Evolutionary conservation across 2,113 vertebrate species (phyloP).

Genomic region (Salvator merianae): DNA sequence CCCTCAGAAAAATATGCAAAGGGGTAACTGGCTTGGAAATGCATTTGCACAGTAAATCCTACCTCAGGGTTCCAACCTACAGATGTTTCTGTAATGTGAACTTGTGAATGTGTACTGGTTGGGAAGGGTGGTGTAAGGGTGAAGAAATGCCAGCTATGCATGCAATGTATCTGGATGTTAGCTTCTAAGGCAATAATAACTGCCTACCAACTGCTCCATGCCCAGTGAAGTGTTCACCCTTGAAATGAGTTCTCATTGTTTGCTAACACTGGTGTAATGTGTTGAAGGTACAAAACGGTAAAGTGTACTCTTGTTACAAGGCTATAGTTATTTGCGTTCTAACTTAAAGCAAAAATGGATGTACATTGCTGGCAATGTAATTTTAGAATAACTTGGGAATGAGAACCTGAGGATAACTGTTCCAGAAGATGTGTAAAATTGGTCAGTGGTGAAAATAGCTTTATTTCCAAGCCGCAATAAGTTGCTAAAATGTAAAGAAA

Average conservation of each 20-base stretch:
- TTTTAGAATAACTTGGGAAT: slow-evolving; percentile 52
- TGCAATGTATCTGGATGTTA: slow-evolving; percentile 70
- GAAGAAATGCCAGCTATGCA: slow-evolving; percentile 67
- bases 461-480: slow-evolving; percentile 59
- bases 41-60: slow-evolving; percentile 72
- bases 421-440: slow-evolving; percentile 47
- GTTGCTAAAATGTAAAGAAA: slow-evolving; percentile 60
- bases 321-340: slow-evolving; percentile 40
- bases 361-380: slow-evolving; percentile 47
- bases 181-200: slow-evolving; percentile 60
- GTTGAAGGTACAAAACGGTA: slow-evolving; percentile 47
- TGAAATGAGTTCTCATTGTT: slow-evolving; percentile 24
- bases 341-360: slow-evolving; percentile 45
- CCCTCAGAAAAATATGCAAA: slow-evolving; percentile 98
- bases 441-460: slow-evolving; percentile 74
- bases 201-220: slow-evolving; percentile 45
- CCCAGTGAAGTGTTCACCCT: slow-evolving; percentile 55
- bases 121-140: slow-evolving; percentile 59
- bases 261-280: slow-evolving; percentile 39
- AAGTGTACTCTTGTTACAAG: slow-evolving; percentile 37
- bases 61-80: slow-evolving; percentile 70
- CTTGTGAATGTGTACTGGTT: slow-evolving; percentile 71
- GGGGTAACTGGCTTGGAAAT: slow-evolving; percentile 93
- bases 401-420: slow-evolving; percentile 52
- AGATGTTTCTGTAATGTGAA: slow-evolving; percentile 73